phyloP scores from a whole-genome alignment of 2,797 vertebrate genomes.

The Pseudochirops cupreus region DNA sequence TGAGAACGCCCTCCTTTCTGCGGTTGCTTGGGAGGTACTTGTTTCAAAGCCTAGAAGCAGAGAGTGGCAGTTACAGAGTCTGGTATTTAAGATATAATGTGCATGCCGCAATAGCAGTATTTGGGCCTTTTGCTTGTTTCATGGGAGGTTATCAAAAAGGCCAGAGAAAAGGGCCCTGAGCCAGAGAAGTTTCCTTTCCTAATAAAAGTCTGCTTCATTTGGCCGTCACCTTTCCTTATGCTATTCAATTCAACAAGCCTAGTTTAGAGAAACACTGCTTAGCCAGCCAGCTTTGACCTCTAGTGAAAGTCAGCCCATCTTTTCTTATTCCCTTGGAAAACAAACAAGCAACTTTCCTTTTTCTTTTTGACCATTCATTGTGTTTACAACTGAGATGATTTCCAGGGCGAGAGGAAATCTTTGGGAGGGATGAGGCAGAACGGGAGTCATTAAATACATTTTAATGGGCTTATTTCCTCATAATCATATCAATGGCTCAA shows the following conservation, averaged over 20 bases:
- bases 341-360: neutral
- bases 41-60: neutral
- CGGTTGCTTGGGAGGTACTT: neutral
- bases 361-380: conserved; percentile 50
- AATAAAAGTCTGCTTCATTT: conserved; percentile 9
- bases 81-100: neutral
- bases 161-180: neutral
- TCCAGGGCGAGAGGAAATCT: conserved; percentile 63
- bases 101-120: neutral
- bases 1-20: neutral
- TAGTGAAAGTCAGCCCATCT: conserved; percentile 68
- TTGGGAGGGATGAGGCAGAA: conserved; percentile 60
- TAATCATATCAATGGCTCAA: conserved; percentile 67
- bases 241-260: neutral
- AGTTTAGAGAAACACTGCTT: conserved; percentile 57
- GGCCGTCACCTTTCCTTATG: conserved; percentile 38
- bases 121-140: conserved; percentile 3
- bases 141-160: neutral
- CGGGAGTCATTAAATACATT: conserved; percentile 63
- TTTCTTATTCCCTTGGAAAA: conserved; percentile 65
- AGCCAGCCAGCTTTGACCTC: conserved; percentile 51
- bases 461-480: conserved; percentile 50
- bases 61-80: neutral
- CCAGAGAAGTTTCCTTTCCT: conserved; percentile 46
- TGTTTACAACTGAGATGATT: conserved; percentile 60